Base-by-base conservation (phyloP, 2,113 vertebrate genomes). In the Carassius carassius region DNA sequence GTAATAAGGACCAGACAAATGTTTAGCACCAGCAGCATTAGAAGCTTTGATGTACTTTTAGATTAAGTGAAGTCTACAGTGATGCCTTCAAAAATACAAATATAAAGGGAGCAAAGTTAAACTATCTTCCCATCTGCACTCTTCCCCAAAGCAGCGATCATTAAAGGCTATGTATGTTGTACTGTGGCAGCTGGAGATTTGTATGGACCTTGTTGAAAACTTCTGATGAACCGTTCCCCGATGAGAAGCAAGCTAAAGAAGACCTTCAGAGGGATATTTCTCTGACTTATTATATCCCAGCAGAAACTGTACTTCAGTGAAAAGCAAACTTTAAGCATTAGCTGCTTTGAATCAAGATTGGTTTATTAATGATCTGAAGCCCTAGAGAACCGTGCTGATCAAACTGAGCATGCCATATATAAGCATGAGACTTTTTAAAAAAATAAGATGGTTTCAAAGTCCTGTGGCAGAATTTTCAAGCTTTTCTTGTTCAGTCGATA, bases 21-120 rank as follows among this genome's bases (percentile, higher is more conserved):
- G 89, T 93, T 92, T 90, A 93, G 91, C 86, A 92, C 58, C 90
- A 91, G 90, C 89, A 91, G 90, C 88, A 88, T 86, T 88, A 87
- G 90, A 92, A 84, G 91, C 94, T 95, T 95, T 95, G 93, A 95
- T 95, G 94, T 95, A 90, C 93, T 92, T 87, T 93, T 93, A 95
- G 93, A 94, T 94, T 90, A 93, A 94, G 91, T 83, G 88, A 93
- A 93, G 91, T 93, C 90, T 93, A 92, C 90, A 87, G 85, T 87
- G 86, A 93, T 93, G 92, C 91, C 92, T 94, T 92, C 92, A 93
- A 90, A 94, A 93, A 93, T 92, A 93, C 89, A 92, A 62, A 88
- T 54, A 78, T 81, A 65, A 77, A 87, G 81, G 51, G 86, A 90
- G 90, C 90, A 88, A 89, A 73, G 87, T 84, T 62, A 88, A 89